These are phyloP conservation scores for Pomacea maculata DNA, from an alignment of 1,140 invertebrate species.

Conservation along the genomic window DNA sequence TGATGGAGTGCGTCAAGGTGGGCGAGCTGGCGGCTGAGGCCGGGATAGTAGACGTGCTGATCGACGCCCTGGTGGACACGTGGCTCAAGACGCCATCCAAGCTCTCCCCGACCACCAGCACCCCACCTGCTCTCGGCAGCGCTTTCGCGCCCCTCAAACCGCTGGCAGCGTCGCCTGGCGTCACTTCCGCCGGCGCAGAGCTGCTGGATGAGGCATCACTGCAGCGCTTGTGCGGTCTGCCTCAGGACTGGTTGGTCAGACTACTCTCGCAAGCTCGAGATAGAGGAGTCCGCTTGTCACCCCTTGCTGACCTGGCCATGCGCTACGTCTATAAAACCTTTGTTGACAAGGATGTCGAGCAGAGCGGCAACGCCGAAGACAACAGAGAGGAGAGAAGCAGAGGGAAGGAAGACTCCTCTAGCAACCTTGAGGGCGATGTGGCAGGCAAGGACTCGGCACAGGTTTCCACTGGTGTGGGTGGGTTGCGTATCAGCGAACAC, in stretches of 20 bases:
- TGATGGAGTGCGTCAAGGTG: conserved; percentile 46
- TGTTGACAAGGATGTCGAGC: conserved; percentile 36
- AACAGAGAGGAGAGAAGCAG: not conserved
- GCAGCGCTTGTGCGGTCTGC: conserved; percentile 39
- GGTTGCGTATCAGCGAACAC: conserved; percentile 27
- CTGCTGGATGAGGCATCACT: conserved; percentile 35
- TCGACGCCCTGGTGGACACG: conserved; percentile 56
- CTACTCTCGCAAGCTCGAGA: conserved; percentile 43
- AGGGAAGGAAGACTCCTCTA: not conserved
- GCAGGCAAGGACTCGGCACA: conserved; percentile 7
- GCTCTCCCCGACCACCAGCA: conserved; percentile 21
- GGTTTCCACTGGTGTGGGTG: conserved; percentile 1
- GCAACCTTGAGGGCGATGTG: conserved; percentile 5
- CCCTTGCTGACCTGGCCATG: conserved; percentile 46
- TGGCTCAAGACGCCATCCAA: conserved; percentile 54
- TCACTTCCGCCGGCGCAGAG: not conserved
- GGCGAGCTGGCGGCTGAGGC: conserved; percentile 52
- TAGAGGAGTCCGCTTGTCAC: conserved; percentile 40
- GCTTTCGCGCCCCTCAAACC: conserved; percentile 39
- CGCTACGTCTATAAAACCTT: conserved; percentile 39
- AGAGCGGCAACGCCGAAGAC: not conserved
- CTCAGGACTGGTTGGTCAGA: conserved; percentile 53
- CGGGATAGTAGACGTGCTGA: conserved; percentile 48
- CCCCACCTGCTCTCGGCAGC: conserved; percentile 7
- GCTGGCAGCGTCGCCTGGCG: not conserved